Percentiles rank a stretch among this genome's conserved stretches.
Conservation (phyloP, 2,888 invertebrate genomes). For the Ommatoiulus sabulosus region DNA sequence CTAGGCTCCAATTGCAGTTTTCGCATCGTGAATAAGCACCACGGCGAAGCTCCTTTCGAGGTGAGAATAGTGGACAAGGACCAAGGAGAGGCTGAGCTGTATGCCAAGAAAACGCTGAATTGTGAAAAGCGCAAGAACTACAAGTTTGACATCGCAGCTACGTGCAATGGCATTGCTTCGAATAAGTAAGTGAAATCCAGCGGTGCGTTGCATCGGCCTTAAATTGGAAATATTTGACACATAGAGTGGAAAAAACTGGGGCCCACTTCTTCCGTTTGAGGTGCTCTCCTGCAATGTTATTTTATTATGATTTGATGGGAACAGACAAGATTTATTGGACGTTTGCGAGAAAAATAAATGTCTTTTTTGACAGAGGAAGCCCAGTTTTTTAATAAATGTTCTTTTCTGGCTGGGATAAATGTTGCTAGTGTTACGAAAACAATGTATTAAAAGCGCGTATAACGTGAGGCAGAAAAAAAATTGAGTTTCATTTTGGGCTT, state of each 20-base stretch:
- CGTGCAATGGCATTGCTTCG: slow-evolving; percentile 88
- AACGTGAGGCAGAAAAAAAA: background rate
- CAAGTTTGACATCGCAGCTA: slow-evolving; percentile 94
- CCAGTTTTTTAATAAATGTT: slow-evolving; percentile 25
- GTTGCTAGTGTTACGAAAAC: slow-evolving; percentile 9
- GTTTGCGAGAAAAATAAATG: slow-evolving; percentile 38
- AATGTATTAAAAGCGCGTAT: slow-evolving; percentile 22
- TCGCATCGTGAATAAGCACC: slow-evolving; percentile 90
- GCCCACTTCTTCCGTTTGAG: background rate
- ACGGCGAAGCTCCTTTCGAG: slow-evolving; percentile 93
- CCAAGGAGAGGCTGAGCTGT: slow-evolving; percentile 82
- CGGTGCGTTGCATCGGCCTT: background rate
- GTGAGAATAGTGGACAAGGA: slow-evolving; percentile 71
- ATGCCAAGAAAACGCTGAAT: slow-evolving; percentile 86
- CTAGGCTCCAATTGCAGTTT: slow-evolving; percentile 84
- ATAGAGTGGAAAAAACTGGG: background rate
- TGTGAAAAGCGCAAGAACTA: slow-evolving; percentile 95
- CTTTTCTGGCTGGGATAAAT: background rate
- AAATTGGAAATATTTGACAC: slow-evolving; percentile 26
- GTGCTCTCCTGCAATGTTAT: background rate
- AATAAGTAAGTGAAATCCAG: slow-evolving; percentile 73
- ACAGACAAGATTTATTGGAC: slow-evolving; percentile 20
- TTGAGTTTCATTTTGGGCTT: slow-evolving; percentile 25
- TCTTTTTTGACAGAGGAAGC: background rate
- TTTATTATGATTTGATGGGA: slow-evolving; percentile 11